Percentiles rank a stretch among this genome's conserved stretches.
Evolutionary conservation across 2,113 vertebrate species (phyloP).

Genomic region (Eclectus roratus): DNA sequence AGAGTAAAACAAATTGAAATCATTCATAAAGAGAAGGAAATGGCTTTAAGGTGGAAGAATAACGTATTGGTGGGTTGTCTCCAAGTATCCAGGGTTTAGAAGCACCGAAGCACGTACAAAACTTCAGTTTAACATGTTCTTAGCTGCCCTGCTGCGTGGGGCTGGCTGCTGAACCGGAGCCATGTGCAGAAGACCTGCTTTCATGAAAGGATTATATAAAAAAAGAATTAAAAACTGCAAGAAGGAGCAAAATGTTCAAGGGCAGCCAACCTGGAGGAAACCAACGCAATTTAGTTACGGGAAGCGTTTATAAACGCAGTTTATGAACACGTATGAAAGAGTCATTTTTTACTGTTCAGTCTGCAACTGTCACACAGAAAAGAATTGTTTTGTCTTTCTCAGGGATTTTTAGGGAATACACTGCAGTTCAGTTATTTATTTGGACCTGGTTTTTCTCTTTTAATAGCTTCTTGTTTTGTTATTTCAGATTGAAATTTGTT

Average conservation of each 20-base stretch:
- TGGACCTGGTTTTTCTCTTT: conserved; percentile 1
- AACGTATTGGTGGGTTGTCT: background rate
- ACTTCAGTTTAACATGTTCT: background rate
- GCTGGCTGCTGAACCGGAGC: background rate
- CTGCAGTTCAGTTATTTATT: background rate
- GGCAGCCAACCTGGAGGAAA: conserved; percentile 39
- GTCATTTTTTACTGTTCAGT: conserved; percentile 16
- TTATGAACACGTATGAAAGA: conserved; percentile 8
- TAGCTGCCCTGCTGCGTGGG: background rate
- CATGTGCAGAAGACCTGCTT: background rate
- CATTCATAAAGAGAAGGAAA: conserved; percentile 37
- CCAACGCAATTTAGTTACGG: conserved; percentile 3
- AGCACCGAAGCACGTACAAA: background rate
- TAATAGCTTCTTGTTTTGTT: background rate
- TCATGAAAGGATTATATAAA: background rate
- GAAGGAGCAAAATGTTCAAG: conserved; percentile 23
- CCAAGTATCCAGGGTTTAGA: conserved; percentile 5
- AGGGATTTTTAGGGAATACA: background rate
- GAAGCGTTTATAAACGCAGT: conserved; percentile 36
- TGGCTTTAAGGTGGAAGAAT: conserved; percentile 33
- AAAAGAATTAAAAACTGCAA: background rate
- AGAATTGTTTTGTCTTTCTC: conserved; percentile 17
- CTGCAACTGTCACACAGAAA: background rate
- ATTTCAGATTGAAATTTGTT: background rate
- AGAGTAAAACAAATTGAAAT: conserved; percentile 54